A percentile compares a stretch with the other conserved stretches of the same genome.
Evolutionary conservation across 30 jellyfish, hydroid and myxozoan species (phyloP).

Genomic region (Aurelia coerulea): DNA sequence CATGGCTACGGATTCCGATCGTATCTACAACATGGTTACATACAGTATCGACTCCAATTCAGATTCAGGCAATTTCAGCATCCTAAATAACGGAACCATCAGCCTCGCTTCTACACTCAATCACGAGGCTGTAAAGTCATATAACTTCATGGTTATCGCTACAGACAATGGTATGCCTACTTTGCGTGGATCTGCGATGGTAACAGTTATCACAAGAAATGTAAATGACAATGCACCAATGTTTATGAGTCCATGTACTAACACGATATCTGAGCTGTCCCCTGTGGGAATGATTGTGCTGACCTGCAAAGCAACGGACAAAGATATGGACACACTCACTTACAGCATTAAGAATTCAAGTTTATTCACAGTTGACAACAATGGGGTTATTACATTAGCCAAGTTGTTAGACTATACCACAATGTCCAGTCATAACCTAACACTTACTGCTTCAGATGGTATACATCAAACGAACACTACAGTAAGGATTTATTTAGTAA

Average conservation of each 20-base stretch:
- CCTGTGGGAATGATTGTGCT: slow-evolving; percentile 57
- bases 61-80: slow-evolving; percentile 84
- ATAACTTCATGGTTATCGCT: slow-evolving; percentile 75
- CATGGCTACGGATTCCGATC: slow-evolving; percentile 63
- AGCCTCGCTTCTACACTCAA: slow-evolving; percentile 53
- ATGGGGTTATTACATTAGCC: slow-evolving; percentile 63
- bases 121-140: slow-evolving; percentile 63
- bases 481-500: slow-evolving; percentile 22
- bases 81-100: slow-evolving; percentile 61
- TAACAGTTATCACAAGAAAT: slow-evolving; percentile 58
- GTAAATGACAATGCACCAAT: slow-evolving; percentile 86
- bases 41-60: slow-evolving; percentile 60
- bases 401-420: slow-evolving; percentile 28
- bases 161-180: slow-evolving; percentile 69
- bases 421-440: slow-evolving; percentile 48
- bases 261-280: slow-evolving; percentile 49
- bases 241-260: slow-evolving; percentile 41
- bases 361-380: slow-evolving; percentile 70
- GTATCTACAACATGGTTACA: slow-evolving; percentile 31
- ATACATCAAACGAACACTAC: slow-evolving; percentile 8
- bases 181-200: slow-evolving; percentile 60
- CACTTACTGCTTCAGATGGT: slow-evolving; percentile 76
- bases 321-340: slow-evolving; percentile 38
- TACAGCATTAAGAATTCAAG: slow-evolving; percentile 33
- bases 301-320: slow-evolving; percentile 68